Evolutionary conservation across 2,113 vertebrate species (phyloP), one percentile per base, ranked within the genome.

Genomic region (Chloropsis hardwickii): DNA sequence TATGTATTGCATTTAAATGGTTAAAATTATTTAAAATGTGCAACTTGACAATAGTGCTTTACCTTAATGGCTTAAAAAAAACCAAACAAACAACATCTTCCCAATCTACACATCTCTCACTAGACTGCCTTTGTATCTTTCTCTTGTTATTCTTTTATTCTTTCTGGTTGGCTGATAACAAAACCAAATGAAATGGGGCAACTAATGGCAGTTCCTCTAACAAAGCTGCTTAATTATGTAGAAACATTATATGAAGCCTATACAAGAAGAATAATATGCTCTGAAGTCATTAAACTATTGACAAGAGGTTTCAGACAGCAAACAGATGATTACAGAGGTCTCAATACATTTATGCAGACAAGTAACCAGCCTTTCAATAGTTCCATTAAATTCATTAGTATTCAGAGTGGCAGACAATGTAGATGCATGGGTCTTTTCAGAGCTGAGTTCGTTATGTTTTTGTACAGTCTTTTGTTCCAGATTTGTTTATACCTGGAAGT

Each of bases 171-270:
- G 76, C 65, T 94, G 88, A 86, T 90, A 93, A 96, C 92, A 95
- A 92, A 95, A 93, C 82, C 72, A 81, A 92, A 96, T 92, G 44
- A 97, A 97, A 94, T 81, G 72, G 86, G 92, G 93, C 95, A 95
- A 81, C 94, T 96, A 93, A 96, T 96, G 95, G 90, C 94, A 77
- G 88, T 82, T 96, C 88, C 88, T 94, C 88, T 92, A 93, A 97
- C 95, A 96, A 97, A 96, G 96, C 92, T 94, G 95, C 76, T 97
- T 96, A 96, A 96, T 97, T 97, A 96, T 93, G 94, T 96, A 96
- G 95, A 96, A 90, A 93, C 94, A 88, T 92, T 96, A 93, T 97
- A 91, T 94, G 95, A 93, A 96, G 94, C 81, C 92, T 83, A 73
- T 90, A 94, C 85, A 96, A 92, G 87, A 90, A 86, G 81, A 93